Conservation (phyloP, 2,113 vertebrate species). For the Raja brachyura region DNA sequence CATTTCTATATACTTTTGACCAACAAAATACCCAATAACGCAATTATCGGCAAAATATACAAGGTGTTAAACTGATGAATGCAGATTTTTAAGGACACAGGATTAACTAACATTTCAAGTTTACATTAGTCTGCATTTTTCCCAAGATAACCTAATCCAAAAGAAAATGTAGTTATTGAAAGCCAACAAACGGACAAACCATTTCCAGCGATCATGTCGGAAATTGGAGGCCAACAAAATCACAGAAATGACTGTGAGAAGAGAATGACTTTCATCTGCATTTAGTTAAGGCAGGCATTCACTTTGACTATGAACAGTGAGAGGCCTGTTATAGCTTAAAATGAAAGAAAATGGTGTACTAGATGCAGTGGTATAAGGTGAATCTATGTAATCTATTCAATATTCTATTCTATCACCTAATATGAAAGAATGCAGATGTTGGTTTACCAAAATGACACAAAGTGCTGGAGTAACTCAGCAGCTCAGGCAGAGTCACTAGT, state of each 20-base stretch:
- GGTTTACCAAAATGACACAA: too few relatives aligned
- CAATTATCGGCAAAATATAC: neutral
- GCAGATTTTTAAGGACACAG: neutral
- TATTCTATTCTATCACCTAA: conserved; percentile 48
- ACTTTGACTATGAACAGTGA: conserved; percentile 66
- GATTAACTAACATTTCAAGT: neutral
- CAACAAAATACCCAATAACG: conserved; percentile 48
- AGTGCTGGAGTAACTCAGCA: too few relatives aligned
- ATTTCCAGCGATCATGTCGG: conserved; percentile 60
- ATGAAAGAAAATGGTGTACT: conserved; percentile 52
- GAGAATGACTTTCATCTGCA: conserved; percentile 70
- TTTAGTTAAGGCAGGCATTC: conserved; percentile 63
- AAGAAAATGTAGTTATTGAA: neutral
- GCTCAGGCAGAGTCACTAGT: too few relatives aligned
- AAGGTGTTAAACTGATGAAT: neutral
- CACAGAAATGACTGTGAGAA: conserved; percentile 63
- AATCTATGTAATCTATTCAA: conserved; percentile 52
- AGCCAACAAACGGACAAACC: neutral
- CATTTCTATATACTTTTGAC: conserved; percentile 53
- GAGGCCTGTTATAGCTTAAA: conserved; percentile 63
- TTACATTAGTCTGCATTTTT: neutral
- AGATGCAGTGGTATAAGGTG: conserved; percentile 50
- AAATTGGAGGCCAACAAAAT: conserved; percentile 66
- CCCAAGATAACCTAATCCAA: neutral
- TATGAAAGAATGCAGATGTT: conserved; percentile 44